Conservation (phyloP, 2,888 invertebrate species). For the Pheosia tremula region DNA sequence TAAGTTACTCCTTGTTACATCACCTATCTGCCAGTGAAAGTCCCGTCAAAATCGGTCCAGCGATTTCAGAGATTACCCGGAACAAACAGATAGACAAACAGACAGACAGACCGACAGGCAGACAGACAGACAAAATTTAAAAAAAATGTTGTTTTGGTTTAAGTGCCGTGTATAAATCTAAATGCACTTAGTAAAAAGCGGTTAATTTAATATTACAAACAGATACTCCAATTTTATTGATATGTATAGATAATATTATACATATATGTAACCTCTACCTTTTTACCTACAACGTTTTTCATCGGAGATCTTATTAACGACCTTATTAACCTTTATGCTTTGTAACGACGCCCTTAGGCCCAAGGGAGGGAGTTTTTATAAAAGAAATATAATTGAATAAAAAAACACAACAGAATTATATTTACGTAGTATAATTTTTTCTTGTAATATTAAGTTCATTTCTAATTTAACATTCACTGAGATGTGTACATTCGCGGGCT, state of each 20-base stretch:
- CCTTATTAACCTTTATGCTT: not conserved
- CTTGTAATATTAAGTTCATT: not conserved
- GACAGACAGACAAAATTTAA: no score
- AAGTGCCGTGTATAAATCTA: no score
- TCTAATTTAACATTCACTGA: not conserved
- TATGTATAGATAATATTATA: no score
- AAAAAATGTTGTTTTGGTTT: no score
- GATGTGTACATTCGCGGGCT: not conserved
- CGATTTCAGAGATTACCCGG: no score
- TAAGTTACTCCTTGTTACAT: no score
- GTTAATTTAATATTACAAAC: no score
- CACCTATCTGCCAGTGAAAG: no score
- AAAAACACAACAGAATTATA: not conserved
- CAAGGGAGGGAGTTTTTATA: not conserved
- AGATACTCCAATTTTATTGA: not conserved
- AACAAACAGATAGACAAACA: no score
- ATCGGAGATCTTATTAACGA: not conserved
- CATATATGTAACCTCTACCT: not conserved
- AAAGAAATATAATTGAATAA: not conserved
- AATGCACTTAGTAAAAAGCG: no score
- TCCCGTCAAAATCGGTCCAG: no score
- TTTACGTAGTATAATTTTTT: not conserved
- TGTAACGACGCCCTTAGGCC: not conserved
- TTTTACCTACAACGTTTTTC: not conserved
- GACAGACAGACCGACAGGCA: no score